phyloP scores from a whole-genome alignment of 2,888 invertebrate genomes.

The Argyresthia goedartella region DNA sequence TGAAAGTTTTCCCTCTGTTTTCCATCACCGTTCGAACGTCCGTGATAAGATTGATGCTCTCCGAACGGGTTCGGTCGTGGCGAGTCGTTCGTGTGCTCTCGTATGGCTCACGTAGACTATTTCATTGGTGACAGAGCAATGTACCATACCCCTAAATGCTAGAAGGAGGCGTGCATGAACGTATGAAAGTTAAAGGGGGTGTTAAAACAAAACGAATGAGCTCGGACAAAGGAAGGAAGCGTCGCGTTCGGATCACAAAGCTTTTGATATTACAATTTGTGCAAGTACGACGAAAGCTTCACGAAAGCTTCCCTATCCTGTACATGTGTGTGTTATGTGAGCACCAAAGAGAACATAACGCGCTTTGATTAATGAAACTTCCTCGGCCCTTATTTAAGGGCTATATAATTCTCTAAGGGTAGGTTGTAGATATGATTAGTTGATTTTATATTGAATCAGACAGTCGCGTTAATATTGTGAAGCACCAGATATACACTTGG shows the following conservation, averaged over 20 bases:
- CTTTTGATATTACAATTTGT: constrained; percentile 54
- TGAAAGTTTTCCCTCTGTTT: no score
- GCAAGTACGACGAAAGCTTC: constrained; percentile 18
- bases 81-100: no score
- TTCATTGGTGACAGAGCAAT: no score
- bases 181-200: constrained; percentile 65
- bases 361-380: constrained; percentile 61
- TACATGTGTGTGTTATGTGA: neutral
- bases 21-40: no score
- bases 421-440: no score
- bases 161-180: constrained; percentile 50
- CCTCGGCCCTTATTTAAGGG: constrained; percentile 6
- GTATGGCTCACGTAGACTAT: no score
- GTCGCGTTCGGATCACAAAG: constrained; percentile 44
- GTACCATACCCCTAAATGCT: constrained; percentile 13
- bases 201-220: constrained; percentile 70
- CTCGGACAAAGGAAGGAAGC: constrained; percentile 66
- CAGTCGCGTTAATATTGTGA: no score
- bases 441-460: no score
- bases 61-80: no score
- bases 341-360: constrained; percentile 41
- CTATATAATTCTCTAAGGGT: neutral
- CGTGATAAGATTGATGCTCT: no score
- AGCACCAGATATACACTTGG: no score
- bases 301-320: constrained; percentile 3